Evolutionary conservation across 1,140 invertebrate genomes (phyloP).

Genomic region (Drosophila virilis): DNA sequence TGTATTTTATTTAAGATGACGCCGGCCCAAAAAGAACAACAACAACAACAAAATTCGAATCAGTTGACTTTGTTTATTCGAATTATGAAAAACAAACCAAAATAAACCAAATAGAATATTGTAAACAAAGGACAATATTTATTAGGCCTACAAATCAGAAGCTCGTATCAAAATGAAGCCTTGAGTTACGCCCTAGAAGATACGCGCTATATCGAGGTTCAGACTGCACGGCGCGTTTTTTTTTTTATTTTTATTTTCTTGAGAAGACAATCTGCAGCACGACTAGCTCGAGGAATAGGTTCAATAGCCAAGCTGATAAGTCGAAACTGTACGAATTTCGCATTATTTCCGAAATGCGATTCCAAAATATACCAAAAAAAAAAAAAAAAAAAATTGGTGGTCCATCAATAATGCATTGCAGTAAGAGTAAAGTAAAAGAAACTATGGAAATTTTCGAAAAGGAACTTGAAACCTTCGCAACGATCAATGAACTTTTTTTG

Average conservation of each 20-base stretch:
- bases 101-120: conserved; percentile 35
- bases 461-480: conserved; percentile 56
- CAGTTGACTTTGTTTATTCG: conserved; percentile 72
- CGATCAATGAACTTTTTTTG: conserved; percentile 58
- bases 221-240: conserved; percentile 25
- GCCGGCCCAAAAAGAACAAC: conserved; percentile 19
- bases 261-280: background rate
- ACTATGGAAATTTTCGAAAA: conserved; percentile 56
- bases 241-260: background rate
- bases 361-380: background rate
- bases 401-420: conserved; percentile 11
- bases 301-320: conserved; percentile 24
- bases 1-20: conserved; percentile 26
- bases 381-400: too few relatives aligned
- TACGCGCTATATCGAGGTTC: background rate
- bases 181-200: background rate
- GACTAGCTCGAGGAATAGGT: background rate
- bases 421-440: conserved; percentile 9
- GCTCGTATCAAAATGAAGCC: background rate
- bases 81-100: conserved; percentile 59
- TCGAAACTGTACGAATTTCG: background rate
- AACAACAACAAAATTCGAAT: conserved; percentile 39
- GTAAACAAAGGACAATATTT: conserved; percentile 37
- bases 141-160: conserved; percentile 30
- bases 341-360: background rate